Base-by-base conservation (phyloP, 2,888 invertebrate genomes). In the Emmelina monodactyla region DNA sequence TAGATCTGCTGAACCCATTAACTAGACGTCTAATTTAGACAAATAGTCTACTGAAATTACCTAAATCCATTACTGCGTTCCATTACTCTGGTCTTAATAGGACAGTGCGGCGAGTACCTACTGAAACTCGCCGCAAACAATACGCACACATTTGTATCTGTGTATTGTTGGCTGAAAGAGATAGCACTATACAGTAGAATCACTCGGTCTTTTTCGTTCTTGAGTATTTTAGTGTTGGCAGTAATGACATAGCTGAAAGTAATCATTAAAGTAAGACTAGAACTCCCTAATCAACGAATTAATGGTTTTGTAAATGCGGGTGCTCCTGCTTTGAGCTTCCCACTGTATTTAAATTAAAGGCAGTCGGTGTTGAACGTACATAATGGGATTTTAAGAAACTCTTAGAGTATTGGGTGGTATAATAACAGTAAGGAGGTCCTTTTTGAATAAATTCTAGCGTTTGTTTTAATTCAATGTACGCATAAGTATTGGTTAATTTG, bases 281-380 rank as follows among this genome's bases (percentile, higher is more conserved):
- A 58, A 59, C 53, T 54, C 54, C 46, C 64, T 70, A 70, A 71
- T 69, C 65, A 69, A 67, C 58, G 53, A 50, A 25, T 55, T 65
- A 60, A 66, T 59, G 62, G 58, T 47, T 42, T 54, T 51, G 54
- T 53, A 50, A 50, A 55, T 56, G 50, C 54, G 51, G 52, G 50
- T 37, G 28, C 32, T 16, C 29, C 33, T 31, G 31, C 31, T 32
- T 35, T 14, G 14, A 33, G 25, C n/a, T 9, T 25, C 11, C 25
- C 25, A 3, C 6, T 19, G 25, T 9, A n/a, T 25, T 5, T 9
- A 5, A 19, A 5, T 25, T 25, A 25, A 11, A 3, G 25, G n/a
- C 3, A 25, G 25, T 9, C 5, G 19, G 19, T 19, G 5, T 19
- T 19, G 19, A 19, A 9, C 5, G 19, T 19, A 6, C 9, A 6